A percentile compares a stretch with the other conserved stretches of the same genome.
Evolutionary conservation across 2,888 invertebrate species (phyloP).

Genomic region (Deilephila elpenor): DNA sequence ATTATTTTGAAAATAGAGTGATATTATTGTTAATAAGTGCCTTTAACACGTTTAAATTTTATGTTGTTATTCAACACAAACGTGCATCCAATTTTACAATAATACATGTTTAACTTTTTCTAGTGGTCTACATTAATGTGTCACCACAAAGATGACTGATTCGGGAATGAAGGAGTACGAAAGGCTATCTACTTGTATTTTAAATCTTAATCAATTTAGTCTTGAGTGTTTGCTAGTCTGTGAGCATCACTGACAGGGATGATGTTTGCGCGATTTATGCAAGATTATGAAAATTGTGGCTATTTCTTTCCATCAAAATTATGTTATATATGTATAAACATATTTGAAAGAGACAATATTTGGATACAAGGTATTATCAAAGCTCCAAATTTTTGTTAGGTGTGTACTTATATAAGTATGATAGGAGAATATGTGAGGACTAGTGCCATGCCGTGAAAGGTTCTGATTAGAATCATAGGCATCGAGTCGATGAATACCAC

Average conservation of each 20-base stretch:
- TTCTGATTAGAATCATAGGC: conserved; percentile 83
- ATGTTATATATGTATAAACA: conserved; percentile 48
- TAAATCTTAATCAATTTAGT: conserved; percentile 8
- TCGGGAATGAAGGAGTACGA: conserved; percentile 26
- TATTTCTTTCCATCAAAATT: conserved; percentile 30
- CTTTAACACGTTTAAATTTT: conserved; percentile 52
- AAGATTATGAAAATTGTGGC: conserved; percentile 67
- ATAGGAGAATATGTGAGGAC: conserved; percentile 83
- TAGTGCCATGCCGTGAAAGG: conserved; percentile 85
- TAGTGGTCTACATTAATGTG: background rate
- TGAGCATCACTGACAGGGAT: conserved; percentile 83
- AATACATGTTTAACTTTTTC: background rate
- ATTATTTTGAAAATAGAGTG: background rate
- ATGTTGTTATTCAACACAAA: conserved; percentile 37
- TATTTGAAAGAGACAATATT: conserved; percentile 46
- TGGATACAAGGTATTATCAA: conserved; percentile 53
- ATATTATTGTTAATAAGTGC: conserved; percentile 56
- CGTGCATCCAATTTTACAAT: conserved; percentile 16
- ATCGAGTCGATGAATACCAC: conserved; percentile 83
- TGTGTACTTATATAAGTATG: conserved; percentile 75
- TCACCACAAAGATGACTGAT: conserved; percentile 2
- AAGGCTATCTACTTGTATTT: conserved; percentile 19
- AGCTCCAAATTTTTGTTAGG: conserved; percentile 54
- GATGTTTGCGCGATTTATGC: conserved; percentile 84
- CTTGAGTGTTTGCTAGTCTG: conserved; percentile 82